Percentiles rank a stretch among this genome's conserved stretches.
These are phyloP conservation scores for Manis pentadactyla DNA, from an alignment of 2,797 vertebrate species.

Conservation along the genomic window DNA sequence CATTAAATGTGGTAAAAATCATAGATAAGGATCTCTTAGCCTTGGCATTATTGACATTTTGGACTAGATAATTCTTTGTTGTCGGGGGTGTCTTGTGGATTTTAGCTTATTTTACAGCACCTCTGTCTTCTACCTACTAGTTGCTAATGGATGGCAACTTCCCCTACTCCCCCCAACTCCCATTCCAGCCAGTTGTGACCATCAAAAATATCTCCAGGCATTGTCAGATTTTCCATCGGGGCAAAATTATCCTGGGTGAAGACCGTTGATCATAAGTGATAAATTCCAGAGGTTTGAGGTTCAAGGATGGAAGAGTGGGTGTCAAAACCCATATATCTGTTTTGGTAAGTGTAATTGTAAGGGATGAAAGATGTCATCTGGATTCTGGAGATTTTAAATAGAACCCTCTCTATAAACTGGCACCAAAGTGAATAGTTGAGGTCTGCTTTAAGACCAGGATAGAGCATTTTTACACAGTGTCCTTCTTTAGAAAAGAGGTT, in stretches of 20 bases:
- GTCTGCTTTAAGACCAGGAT: not conserved
- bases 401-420: not conserved
- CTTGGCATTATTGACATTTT: not conserved
- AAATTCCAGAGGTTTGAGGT: not conserved
- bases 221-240: not conserved
- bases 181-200: not conserved
- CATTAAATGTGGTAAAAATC: not conserved
- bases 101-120: not conserved
- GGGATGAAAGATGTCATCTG: not conserved
- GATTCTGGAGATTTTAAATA: conserved; percentile 45
- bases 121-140: not conserved
- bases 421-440: not conserved
- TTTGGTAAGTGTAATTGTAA: conserved; percentile 4
- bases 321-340: not conserved
- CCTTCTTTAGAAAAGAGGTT: conserved; percentile 22
- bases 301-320: not conserved
- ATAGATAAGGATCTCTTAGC: not conserved
- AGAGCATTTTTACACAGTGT: not conserved
- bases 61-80: not conserved
- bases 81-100: fast-evolving
- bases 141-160: no score
- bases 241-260: not conserved
- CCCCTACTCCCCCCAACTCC: no score
- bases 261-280: not conserved
- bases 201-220: not conserved